These are phyloP conservation scores for Microdon myrmicae DNA, from an alignment of 2,888 invertebrate genomes.

Conservation along the genomic window DNA sequence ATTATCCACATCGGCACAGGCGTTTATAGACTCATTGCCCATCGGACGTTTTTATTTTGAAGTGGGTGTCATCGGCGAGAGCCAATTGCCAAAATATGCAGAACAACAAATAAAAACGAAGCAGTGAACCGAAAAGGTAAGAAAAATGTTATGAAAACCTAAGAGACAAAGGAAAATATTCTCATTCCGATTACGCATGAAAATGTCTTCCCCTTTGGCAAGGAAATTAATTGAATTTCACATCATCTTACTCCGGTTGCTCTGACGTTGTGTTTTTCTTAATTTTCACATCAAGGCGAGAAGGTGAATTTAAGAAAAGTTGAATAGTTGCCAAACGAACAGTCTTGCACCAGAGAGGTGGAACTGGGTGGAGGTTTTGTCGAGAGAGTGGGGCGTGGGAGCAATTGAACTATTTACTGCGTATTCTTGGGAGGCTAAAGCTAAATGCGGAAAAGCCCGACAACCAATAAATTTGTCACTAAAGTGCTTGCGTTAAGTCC, in stretches of 20 bases:
- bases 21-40: too few relatives aligned
- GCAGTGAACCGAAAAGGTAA: slow-evolving; percentile 23
- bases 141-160: slow-evolving; percentile 9
- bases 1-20: too few relatives aligned
- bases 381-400: too few relatives aligned
- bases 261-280: slow-evolving; percentile 22
- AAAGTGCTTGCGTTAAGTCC: slow-evolving; percentile 2
- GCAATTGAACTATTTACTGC: too few relatives aligned
- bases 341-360: too few relatives aligned
- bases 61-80: too few relatives aligned
- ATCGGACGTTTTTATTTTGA: too few relatives aligned
- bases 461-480: slow-evolving; percentile 1
- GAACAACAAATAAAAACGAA: too few relatives aligned
- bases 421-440: neutral
- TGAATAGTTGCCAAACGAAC: slow-evolving; percentile 33
- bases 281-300: slow-evolving; percentile 23
- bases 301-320: slow-evolving; percentile 26
- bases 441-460: slow-evolving; percentile 1
- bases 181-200: slow-evolving; percentile 17
- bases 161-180: neutral
- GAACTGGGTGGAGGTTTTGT: too few relatives aligned
- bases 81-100: too few relatives aligned
- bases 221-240: slow-evolving; percentile 37
- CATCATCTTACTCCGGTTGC: slow-evolving; percentile 10
- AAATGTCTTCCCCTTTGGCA: slow-evolving; percentile 27